Conservation (phyloP, 2,113 vertebrate genomes). For the Serilophus lunatus region DNA sequence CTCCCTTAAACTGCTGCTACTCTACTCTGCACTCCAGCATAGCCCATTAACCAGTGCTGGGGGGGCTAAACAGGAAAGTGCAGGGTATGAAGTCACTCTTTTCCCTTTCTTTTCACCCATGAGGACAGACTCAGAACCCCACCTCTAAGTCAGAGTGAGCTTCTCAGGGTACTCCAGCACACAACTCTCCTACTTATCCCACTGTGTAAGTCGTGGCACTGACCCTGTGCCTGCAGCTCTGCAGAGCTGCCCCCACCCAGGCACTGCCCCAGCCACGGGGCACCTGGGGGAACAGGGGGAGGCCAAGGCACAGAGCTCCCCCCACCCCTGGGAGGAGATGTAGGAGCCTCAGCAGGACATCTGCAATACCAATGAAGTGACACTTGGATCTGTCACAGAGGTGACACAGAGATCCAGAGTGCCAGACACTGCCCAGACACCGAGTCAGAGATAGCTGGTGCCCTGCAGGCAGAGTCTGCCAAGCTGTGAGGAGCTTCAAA, state of each 20-base stretch:
- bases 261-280: neutral
- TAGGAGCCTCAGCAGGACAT: neutral
- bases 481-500: neutral
- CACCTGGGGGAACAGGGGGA: neutral
- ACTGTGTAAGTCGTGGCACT: neutral
- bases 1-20: neutral
- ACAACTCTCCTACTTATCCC: neutral
- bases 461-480: neutral
- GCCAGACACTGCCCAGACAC: neutral
- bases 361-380: neutral
- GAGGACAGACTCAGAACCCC: neutral
- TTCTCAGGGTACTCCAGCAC: neutral
- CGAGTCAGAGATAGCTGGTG: neutral
- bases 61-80: neutral
- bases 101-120: neutral
- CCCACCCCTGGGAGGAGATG: neutral
- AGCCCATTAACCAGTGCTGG: neutral
- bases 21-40: neutral
- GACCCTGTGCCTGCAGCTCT: neutral
- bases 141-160: slow-evolving; percentile 4
- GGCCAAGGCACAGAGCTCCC: neutral
- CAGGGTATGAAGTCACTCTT: neutral
- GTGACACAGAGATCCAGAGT: neutral
- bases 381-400: neutral
- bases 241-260: neutral